phyloP scores from a whole-genome alignment of 2,888 invertebrate genomes.

The Clepsis dumicolana region DNA sequence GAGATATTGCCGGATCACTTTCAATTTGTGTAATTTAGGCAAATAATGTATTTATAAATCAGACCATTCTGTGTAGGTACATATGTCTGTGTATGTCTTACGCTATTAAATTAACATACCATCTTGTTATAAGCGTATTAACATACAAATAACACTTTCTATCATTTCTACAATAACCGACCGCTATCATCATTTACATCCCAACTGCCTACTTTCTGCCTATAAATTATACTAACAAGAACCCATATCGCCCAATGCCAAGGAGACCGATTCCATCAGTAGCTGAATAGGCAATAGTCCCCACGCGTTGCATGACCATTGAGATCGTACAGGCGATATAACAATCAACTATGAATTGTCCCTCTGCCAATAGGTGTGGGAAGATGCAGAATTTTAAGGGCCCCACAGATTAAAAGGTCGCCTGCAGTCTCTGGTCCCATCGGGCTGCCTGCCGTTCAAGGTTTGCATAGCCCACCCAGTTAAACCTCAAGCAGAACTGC shows the following conservation, averaged over 20 bases:
- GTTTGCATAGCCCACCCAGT: no score
- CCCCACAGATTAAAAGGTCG: no score
- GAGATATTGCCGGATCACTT: no score
- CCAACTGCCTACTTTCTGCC: conserved; percentile 5
- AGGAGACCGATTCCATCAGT: neutral
- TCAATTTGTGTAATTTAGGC: no score
- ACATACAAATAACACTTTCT: neutral
- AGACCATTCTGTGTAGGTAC: no score
- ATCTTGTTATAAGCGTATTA: neutral
- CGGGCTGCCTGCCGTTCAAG: no score
- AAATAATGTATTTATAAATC: no score
- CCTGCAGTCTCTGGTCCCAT: no score
- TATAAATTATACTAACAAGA: conserved; percentile 27
- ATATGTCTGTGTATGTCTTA: no score
- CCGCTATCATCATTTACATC: conserved; percentile 17
- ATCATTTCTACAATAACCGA: conserved; percentile 19
- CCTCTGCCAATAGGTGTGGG: neutral
- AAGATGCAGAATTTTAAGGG: no score
- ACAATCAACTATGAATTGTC: neutral
- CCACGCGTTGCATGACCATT: conserved; percentile 8
- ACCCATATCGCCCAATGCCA: conserved; percentile 8
- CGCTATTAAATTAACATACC: neutral
- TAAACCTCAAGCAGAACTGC: no score
- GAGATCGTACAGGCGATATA: neutral
- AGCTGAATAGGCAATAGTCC: conserved; percentile 16